Conservation (phyloP, 2,888 invertebrate species). For the Nasonovia ribisnigri region DNA sequence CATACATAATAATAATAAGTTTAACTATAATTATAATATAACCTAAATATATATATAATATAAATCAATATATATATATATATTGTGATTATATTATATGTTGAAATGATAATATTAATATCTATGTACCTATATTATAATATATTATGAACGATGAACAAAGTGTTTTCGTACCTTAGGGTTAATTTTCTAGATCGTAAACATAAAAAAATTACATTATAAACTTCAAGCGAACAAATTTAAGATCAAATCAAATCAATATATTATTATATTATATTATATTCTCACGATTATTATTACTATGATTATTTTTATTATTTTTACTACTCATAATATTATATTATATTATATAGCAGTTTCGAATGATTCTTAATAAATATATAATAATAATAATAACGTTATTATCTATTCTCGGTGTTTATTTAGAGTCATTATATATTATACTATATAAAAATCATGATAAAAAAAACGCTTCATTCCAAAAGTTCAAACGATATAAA, state of each 20-base stretch:
- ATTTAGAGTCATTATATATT: slow-evolving; percentile 22
- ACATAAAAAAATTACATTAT: background rate
- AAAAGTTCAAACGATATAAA: slow-evolving; percentile 28
- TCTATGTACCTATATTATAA: slow-evolving; percentile 10
- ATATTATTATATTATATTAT: background rate
- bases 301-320: background rate
- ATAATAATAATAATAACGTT: slow-evolving; percentile 11
- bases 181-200: slow-evolving; percentile 18
- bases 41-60: too few relatives aligned
- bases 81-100: slow-evolving; percentile 35
- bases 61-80: background rate
- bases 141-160: slow-evolving; percentile 3
- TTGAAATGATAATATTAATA: slow-evolving; percentile 37
- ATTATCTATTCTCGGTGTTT: slow-evolving; percentile 16
- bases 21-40: slow-evolving; percentile 24
- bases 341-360: slow-evolving; percentile 30
- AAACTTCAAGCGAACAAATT: slow-evolving; percentile 6
- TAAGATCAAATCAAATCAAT: background rate
- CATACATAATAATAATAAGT: slow-evolving; percentile 19
- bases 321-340: background rate
- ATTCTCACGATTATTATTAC: background rate
- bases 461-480: slow-evolving; percentile 54
- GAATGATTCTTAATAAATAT: slow-evolving; percentile 16
- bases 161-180: background rate
- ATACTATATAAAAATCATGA: slow-evolving; percentile 6